Base-by-base conservation (phyloP, 2,888 invertebrate genomes). In the Polymixis lichenea region DNA sequence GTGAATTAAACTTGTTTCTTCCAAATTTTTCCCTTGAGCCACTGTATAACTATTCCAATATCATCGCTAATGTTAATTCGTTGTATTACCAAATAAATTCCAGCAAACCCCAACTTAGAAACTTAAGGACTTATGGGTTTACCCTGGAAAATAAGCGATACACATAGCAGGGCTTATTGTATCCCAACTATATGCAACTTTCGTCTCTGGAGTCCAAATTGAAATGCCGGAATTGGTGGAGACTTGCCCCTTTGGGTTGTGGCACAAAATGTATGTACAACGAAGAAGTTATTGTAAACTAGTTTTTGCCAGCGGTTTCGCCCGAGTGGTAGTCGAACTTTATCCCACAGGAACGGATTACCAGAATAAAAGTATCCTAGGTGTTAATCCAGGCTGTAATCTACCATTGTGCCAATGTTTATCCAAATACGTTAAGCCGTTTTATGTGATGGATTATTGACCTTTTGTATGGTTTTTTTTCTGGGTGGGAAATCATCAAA, bases 131-230 rank as follows among this genome's bases (percentile, higher is more conserved):
- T 67, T 55, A 60, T n/a, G 17, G 51, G 58, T 65, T 71, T 25
- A 56, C 64, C 68, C 55, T 28, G 15, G 13, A 68, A 56, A 73
- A 51, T 60, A 60, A 11, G 25, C 11, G 32, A 5, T 38, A 28
- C 60, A 32, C 73, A 61, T 58, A 74, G 78, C 73, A 58, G 15
- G 32, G 58, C 56, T 58, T 72, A 75, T 74, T 65, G 55, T 76
- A 53, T 75, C 25, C 60, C 68, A 73, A 74, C 78, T 79, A 78
- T 70, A 56, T 55, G 5, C 51, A 84, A 78, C 83, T 86, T 86
- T 68, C 49, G n/a, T 25, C 53, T 62, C 32, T 62, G 38, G 49
- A 70, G 68, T 55, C 11, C 25, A 74, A 71, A 77, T 85, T 77
- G 61, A 82, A 71, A 82, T 53, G 38, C 43, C 61, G 71, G 75